Percentiles rank a stretch among this genome's conserved stretches.
phyloP scores from a whole-genome alignment of 30 jellyfish, hydroid and myxozoan species.

The Morbakka virulenta region DNA sequence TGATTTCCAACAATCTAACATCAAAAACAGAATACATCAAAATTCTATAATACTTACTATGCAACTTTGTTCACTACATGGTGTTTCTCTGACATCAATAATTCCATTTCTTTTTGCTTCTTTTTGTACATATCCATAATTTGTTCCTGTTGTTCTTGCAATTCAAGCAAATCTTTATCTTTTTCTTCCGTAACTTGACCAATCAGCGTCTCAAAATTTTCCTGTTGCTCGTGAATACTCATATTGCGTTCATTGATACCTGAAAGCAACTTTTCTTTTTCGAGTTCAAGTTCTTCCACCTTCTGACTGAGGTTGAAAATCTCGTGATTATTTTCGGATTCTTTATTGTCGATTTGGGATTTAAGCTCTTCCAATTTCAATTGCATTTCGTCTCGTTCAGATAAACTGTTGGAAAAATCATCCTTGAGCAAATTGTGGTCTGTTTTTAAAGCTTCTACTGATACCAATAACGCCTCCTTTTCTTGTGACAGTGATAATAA shows the following conservation, averaged over 20 bases:
- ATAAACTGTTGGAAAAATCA: conserved; percentile 41
- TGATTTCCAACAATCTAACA: no score
- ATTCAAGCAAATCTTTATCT: conserved; percentile 48
- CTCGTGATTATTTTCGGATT: conserved; percentile 75
- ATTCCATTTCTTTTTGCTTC: conserved; percentile 53
- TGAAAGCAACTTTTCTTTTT: conserved; percentile 50
- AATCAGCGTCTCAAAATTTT: conserved; percentile 51
- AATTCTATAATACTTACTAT: not conserved
- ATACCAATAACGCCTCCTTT: conserved; percentile 38
- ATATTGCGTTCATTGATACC: conserved; percentile 67
- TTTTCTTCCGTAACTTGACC: conserved; percentile 56
- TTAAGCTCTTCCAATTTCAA: conserved; percentile 66
- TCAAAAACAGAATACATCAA: no score
- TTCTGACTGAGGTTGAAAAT: conserved; percentile 70
- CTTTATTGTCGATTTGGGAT: conserved; percentile 74
- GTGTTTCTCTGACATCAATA: not conserved
- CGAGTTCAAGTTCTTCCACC: conserved; percentile 63
- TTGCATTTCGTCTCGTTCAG: conserved; percentile 69
- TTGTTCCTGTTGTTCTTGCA: conserved; percentile 65
- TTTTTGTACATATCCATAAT: conserved; percentile 48
- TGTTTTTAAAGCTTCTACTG: conserved; percentile 49
- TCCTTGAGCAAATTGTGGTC: conserved; percentile 57
- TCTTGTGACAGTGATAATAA: conserved; percentile 32
- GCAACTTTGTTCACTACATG: not conserved
- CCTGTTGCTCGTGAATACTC: conserved; percentile 57